phyloP scores from a whole-genome alignment of 2,888 invertebrate species.

The Philonicus albiceps region DNA sequence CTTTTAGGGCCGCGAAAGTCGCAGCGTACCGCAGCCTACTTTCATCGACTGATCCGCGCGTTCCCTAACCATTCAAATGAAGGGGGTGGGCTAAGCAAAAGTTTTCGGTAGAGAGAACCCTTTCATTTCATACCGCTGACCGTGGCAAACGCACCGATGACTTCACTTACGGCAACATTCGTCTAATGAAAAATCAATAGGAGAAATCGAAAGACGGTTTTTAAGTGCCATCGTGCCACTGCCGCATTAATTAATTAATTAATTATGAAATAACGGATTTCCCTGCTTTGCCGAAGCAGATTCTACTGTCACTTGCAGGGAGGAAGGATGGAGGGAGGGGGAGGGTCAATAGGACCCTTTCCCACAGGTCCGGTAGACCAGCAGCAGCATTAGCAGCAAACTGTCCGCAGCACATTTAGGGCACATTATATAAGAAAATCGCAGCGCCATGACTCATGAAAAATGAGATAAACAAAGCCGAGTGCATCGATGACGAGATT shows the following conservation, averaged over 20 bases:
- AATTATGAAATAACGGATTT: not conserved
- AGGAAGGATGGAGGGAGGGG: not conserved
- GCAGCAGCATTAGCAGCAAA: no score
- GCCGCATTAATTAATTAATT: constrained; percentile 10
- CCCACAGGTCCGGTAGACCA: not conserved
- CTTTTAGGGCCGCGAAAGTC: not conserved
- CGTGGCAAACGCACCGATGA: constrained; percentile 18
- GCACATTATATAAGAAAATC: constrained; percentile 6
- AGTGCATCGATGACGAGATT: not conserved
- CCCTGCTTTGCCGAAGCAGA: not conserved
- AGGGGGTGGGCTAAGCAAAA: not conserved
- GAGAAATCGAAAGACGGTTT: not conserved
- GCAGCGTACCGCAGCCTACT: not conserved
- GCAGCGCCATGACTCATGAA: not conserved
- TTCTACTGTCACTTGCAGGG: not conserved
- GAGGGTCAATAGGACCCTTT: not conserved
- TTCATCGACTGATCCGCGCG: not conserved
- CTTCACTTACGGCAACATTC: constrained; percentile 11
- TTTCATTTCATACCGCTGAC: not conserved
- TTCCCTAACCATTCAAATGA: no score
- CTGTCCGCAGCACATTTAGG: not conserved
- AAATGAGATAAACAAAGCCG: not conserved
- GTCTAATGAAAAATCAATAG: constrained; percentile 25
- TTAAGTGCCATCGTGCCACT: not conserved
- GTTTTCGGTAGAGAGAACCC: not conserved